phyloP scores from a whole-genome alignment of 2,113 vertebrate species.

The Cololabis saira region DNA sequence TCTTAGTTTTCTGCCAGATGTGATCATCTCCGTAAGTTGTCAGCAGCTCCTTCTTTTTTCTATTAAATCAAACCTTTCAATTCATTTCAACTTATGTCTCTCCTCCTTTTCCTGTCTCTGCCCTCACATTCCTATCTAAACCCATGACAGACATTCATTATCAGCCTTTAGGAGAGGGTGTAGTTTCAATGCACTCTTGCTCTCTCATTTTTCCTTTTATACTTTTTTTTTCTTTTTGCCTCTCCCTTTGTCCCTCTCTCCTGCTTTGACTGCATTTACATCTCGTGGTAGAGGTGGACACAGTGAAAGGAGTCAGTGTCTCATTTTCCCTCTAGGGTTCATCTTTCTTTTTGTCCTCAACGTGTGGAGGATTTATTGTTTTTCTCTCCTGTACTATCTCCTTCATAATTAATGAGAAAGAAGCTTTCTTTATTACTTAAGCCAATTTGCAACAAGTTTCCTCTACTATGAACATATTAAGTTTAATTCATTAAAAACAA shows the following conservation, averaged over 20 bases:
- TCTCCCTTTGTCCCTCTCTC: not conserved
- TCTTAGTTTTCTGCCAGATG: not conserved
- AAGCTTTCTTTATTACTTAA: no score
- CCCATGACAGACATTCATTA: conserved; percentile 27
- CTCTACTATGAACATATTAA: no score
- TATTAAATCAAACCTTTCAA: conserved; percentile 30
- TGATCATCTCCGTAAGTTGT: not conserved
- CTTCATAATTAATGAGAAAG: no score
- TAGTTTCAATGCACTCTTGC: not conserved
- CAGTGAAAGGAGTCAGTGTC: conserved; percentile 13
- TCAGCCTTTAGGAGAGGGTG: not conserved
- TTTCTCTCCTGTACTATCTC: no score
- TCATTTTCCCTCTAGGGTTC: conserved; percentile 12
- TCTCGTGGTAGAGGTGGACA: conserved; percentile 3
- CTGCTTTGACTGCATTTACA: conserved; percentile 30
- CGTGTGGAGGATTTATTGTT: conserved; percentile 4
- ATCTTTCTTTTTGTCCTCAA: conserved; percentile 27
- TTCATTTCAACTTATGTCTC: conserved; percentile 23
- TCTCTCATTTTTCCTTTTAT: not conserved
- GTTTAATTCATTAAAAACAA: no score
- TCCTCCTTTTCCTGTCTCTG: not conserved
- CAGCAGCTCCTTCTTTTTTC: not conserved
- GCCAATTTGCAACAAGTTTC: no score
- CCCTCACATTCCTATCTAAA: conserved; percentile 12
- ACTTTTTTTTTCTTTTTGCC: no score